Conservation (phyloP, 2,797 vertebrate genomes). For the Oryzias dopingdopingensis region DNA sequence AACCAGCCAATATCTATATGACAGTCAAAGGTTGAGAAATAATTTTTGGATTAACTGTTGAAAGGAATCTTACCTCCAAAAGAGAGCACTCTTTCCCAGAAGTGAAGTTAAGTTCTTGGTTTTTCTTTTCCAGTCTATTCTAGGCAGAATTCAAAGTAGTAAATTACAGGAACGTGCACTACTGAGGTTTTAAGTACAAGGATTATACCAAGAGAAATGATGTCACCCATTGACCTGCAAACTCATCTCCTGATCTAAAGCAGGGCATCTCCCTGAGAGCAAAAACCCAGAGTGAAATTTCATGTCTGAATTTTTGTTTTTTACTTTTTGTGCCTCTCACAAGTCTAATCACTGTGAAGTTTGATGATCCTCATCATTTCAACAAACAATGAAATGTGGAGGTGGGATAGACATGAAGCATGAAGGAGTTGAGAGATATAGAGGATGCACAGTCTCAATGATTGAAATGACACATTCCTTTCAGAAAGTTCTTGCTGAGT, state of each 20-base stretch:
- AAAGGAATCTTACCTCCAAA: constrained; percentile 7
- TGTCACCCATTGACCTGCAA: constrained; percentile 74
- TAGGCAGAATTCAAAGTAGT: constrained; percentile 66
- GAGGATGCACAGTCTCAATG: constrained; percentile 76
- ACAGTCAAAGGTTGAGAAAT: too few relatives aligned
- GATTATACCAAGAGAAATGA: constrained; percentile 74
- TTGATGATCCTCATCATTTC: constrained; percentile 46
- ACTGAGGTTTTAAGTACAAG: constrained; percentile 70
- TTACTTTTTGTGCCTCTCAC: constrained; percentile 56
- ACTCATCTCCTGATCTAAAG: constrained; percentile 79
- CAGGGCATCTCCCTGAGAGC: constrained; percentile 65
- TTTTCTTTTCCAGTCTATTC: constrained; percentile 47
- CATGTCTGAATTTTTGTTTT: constrained; percentile 47
- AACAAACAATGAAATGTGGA: constrained; percentile 42
- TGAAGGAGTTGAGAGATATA: constrained; percentile 26
- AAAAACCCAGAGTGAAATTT: constrained; percentile 55
- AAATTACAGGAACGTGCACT: constrained; percentile 80
- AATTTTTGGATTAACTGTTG: background rate
- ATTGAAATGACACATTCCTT: constrained; percentile 80
- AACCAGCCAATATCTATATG: too few relatives aligned
- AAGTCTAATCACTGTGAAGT: constrained; percentile 55
- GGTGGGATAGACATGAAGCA: constrained; percentile 5
- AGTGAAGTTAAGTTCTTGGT: constrained; percentile 45
- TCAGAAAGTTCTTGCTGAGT: constrained; percentile 65
- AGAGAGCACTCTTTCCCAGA: constrained; percentile 23